Percentiles rank a stretch among this genome's conserved stretches.
Conservation (phyloP, 2,888 invertebrate species). For the Tricholauxania praeusta region DNA sequence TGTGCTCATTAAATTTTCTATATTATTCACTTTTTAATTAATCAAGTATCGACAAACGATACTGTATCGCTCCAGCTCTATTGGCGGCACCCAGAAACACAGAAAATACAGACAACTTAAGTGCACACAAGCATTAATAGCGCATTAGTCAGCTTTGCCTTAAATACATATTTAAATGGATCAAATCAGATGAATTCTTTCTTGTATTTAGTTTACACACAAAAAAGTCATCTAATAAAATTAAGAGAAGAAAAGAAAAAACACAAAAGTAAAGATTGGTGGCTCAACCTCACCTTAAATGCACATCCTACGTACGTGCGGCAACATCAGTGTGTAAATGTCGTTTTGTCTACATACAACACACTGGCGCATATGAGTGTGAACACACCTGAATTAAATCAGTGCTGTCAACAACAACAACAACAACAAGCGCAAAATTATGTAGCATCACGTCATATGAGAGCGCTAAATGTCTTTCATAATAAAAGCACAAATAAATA, state of each 20-base stretch:
- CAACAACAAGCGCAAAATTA: not conserved
- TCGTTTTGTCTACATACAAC: not conserved
- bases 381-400: conserved; percentile 54
- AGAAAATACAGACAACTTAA: not conserved
- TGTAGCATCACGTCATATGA: conserved; percentile 26
- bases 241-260: not conserved
- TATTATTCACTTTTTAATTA: too few relatives aligned
- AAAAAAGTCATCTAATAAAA: conserved; percentile 25
- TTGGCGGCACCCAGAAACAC: not conserved
- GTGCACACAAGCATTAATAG: not conserved
- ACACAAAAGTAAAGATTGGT: not conserved
- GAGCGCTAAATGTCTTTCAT: not conserved
- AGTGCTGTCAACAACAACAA: conserved; percentile 33
- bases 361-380: conserved; percentile 3
- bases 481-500: not conserved
- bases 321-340: conserved; percentile 5
- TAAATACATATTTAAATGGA: conserved; percentile 34
- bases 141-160: conserved; percentile 7
- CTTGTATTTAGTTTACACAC: not conserved
- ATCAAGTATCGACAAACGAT: too few relatives aligned
- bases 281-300: conserved; percentile 32
- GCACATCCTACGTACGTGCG: conserved; percentile 26
- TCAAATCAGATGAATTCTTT: conserved; percentile 5
- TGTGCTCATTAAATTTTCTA: too few relatives aligned
- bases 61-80: too few relatives aligned